These are phyloP conservation scores for Felis catus DNA, from an alignment of 2,113 vertebrate genomes.

Conservation along the genomic window F.catus_Fca126_mat1.0 CM031425.1:17005501-17006000, in stretches of 20 bases:
- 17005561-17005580: neutral
- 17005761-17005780: constrained; percentile 13
- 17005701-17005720: neutral
- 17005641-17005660: constrained; percentile 40
- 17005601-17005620: constrained; percentile 44
- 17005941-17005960: constrained; percentile 35
- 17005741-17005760: constrained; percentile 56
- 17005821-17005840: neutral
- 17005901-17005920: constrained; percentile 25
- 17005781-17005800: constrained; percentile 18
- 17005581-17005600: constrained; percentile 13
- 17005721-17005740: neutral
- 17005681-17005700: constrained; percentile 23
- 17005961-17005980: constrained; percentile 55
- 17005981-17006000: neutral
- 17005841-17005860: constrained; percentile 25
- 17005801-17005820: constrained; percentile 23
- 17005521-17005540: neutral
- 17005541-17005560: neutral
- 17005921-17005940: constrained; percentile 45
- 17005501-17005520: neutral
- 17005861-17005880: neutral
- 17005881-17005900: constrained; percentile 31
- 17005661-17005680: constrained; percentile 9
- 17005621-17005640: constrained; percentile 46